Evolutionary conservation across 2,797 vertebrate species (phyloP).

Genomic region (Danio albolineatus): DNA sequence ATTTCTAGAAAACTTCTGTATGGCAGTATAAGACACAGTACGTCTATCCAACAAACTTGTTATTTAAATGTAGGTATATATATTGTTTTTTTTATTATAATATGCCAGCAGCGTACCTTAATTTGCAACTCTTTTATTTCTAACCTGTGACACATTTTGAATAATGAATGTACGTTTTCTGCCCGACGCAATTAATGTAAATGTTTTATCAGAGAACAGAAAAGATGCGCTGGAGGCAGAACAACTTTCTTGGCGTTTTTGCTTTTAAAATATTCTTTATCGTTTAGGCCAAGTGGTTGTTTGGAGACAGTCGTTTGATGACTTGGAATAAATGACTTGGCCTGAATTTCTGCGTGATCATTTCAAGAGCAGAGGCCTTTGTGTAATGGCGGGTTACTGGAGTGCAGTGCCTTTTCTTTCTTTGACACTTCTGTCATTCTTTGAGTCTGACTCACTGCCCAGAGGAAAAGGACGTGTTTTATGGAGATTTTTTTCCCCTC

Average conservation of each 20-base stretch:
- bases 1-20: background rate
- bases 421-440: conserved; percentile 33
- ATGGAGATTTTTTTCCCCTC: conserved; percentile 12
- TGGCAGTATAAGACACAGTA: background rate
- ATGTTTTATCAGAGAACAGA: background rate
- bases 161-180: conserved; percentile 7
- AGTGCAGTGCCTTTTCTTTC: conserved; percentile 32
- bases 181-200: conserved; percentile 8
- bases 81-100: background rate
- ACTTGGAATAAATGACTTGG: conserved; percentile 34
- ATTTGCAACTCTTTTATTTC: background rate
- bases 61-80: background rate
- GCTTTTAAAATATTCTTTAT: conserved; percentile 9
- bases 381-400: conserved; percentile 32
- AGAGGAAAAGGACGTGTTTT: conserved; percentile 14
- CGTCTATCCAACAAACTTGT: background rate
- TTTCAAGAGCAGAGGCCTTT: conserved; percentile 45
- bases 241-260: conserved; percentile 7
- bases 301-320: conserved; percentile 20
- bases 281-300: conserved; percentile 3
- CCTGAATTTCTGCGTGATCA: conserved; percentile 44
- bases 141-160: background rate
- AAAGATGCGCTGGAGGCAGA: conserved; percentile 17
- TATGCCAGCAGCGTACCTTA: background rate
- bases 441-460: conserved; percentile 6